These are phyloP conservation scores for Cephalopholis sonnerati DNA, from an alignment of 2,113 vertebrate genomes.

Conservation along the genomic window DNA sequence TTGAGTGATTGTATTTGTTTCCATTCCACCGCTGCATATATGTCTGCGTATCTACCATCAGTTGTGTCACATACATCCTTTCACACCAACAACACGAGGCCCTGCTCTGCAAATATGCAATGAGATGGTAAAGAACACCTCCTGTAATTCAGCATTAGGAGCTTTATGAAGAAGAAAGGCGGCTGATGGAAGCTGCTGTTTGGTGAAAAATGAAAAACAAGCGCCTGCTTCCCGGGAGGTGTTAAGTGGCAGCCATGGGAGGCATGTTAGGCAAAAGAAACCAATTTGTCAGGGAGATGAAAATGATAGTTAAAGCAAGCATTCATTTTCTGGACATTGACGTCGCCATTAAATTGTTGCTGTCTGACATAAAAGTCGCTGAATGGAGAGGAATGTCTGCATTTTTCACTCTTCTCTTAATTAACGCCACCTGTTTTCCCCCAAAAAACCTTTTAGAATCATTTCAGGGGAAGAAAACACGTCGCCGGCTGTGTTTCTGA, in stretches of 20 bases:
- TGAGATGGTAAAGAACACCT: not conserved
- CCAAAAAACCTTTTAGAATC: not conserved
- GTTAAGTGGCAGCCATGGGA: constrained; percentile 38
- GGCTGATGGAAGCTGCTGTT: not conserved
- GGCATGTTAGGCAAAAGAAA: constrained; percentile 50
- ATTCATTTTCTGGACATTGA: constrained; percentile 75
- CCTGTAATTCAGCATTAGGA: constrained; percentile 51
- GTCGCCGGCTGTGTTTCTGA: constrained; percentile 9
- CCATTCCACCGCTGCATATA: not conserved
- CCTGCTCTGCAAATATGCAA: constrained; percentile 6
- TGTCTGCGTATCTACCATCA: not conserved
- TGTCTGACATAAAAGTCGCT: constrained; percentile 79
- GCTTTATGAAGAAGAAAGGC: constrained; percentile 49
- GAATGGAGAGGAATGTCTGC: constrained; percentile 72
- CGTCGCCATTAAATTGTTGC: constrained; percentile 70
- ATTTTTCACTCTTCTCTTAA: constrained; percentile 75
- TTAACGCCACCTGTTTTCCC: constrained; percentile 60
- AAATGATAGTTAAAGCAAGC: constrained; percentile 67
- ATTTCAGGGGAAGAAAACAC: constrained; percentile 9
- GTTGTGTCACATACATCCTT: not conserved
- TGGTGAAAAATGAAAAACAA: constrained; percentile 54
- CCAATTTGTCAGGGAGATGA: constrained; percentile 77
- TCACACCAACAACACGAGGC: not conserved
- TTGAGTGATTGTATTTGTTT: not conserved
- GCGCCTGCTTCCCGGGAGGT: constrained; percentile 1